Evolutionary conservation across 2,113 vertebrate genomes (phyloP).

Genomic region (Hippocampus mohnikei): DNA sequence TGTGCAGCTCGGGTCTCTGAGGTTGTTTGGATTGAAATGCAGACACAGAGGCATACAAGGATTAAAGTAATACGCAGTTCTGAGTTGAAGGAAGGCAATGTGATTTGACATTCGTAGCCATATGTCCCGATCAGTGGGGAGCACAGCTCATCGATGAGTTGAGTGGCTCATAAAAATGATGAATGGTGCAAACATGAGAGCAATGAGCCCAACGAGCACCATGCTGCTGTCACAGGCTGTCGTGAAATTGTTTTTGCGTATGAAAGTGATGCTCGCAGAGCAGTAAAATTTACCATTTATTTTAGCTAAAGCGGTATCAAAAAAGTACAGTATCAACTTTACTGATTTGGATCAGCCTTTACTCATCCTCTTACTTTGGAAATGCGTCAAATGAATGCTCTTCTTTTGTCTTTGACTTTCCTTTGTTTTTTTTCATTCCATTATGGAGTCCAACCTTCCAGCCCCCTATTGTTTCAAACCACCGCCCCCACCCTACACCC

Average conservation of each 20-base stretch:
- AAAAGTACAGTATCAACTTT: background rate
- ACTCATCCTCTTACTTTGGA: slow-evolving; percentile 1
- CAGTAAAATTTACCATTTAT: background rate
- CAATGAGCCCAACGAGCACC: slow-evolving; percentile 70
- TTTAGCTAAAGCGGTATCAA: background rate
- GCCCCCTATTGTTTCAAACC: background rate
- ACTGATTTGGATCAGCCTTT: background rate
- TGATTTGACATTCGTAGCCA: slow-evolving; percentile 69
- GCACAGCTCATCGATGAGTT: slow-evolving; percentile 84
- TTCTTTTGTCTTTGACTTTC: slow-evolving; percentile 3
- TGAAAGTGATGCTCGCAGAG: slow-evolving; percentile 5
- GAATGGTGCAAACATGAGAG: slow-evolving; percentile 75
- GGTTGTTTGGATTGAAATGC: background rate
- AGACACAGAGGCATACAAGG: background rate
- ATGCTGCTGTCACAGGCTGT: slow-evolving; percentile 51
- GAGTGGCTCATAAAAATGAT: slow-evolving; percentile 87
- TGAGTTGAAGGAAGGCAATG: slow-evolving; percentile 2
- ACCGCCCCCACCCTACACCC: background rate
- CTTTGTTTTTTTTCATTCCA: background rate
- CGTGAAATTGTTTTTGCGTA: slow-evolving; percentile 12
- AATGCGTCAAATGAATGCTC: background rate
- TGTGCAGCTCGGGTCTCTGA: background rate
- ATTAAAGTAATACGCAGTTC: slow-evolving; percentile 1
- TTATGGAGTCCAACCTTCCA: slow-evolving; percentile 6
- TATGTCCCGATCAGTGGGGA: slow-evolving; percentile 82